A percentile compares a stretch with the other conserved stretches of the same genome.
Conservation (phyloP, 2,888 invertebrate genomes). For the Trissolcus japonicus region DNA sequence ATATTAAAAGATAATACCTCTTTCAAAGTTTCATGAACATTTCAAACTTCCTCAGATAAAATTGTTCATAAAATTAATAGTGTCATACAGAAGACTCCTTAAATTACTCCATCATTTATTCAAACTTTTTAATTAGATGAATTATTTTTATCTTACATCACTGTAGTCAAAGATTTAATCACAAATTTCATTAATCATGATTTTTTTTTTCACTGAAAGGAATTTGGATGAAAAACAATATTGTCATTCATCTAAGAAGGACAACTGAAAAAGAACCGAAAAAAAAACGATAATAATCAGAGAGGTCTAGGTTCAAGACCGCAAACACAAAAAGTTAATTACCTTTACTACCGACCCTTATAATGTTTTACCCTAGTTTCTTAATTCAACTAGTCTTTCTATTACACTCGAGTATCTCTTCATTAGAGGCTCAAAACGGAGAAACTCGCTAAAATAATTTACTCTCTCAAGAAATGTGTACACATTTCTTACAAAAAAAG, state of each 20-base stretch:
- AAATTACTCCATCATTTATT: too few relatives aligned
- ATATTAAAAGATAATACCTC: constrained; percentile 20
- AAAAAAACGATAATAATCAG: too few relatives aligned
- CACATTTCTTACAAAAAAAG: constrained; percentile 11
- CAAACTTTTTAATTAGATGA: constrained; percentile 1
- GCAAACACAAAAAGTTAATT: constrained; percentile 31
- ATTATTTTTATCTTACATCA: neutral
- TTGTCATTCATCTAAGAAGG: neutral
- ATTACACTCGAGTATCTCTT: constrained; percentile 29
- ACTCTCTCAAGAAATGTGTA: constrained; percentile 2
- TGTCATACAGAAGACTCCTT: constrained; percentile 5
- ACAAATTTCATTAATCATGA: too few relatives aligned
- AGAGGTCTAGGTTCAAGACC: too few relatives aligned
- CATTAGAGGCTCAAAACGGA: constrained; percentile 23
- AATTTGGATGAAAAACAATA: too few relatives aligned
- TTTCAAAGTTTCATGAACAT: constrained; percentile 16
- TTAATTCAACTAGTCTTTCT: constrained; percentile 25
- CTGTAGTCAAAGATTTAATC: constrained; percentile 30
- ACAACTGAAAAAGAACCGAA: neutral
- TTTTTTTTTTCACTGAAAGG: too few relatives aligned
- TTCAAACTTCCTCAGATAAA: constrained; percentile 8
- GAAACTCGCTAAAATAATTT: constrained; percentile 32
- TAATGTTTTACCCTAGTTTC: constrained; percentile 19
- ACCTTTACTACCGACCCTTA: constrained; percentile 16
- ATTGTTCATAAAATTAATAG: constrained; percentile 14